A percentile compares a stretch with the other conserved stretches of the same genome.
phyloP scores from a whole-genome alignment of 2,888 invertebrate species.

The Apocheima hispidaria region DNA sequence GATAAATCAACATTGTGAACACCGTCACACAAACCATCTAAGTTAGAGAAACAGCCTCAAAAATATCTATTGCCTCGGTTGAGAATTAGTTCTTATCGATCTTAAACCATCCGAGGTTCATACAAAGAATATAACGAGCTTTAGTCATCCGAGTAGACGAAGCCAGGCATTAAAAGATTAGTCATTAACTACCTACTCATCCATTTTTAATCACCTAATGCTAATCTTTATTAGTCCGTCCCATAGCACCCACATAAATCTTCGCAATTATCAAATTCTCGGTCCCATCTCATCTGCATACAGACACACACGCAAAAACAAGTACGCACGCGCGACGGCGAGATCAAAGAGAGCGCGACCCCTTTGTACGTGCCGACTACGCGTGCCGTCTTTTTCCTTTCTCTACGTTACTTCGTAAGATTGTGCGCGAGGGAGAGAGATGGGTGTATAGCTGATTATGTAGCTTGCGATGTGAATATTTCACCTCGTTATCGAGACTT shows the following conservation, averaged over 20 bases:
- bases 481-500: constrained; percentile 86
- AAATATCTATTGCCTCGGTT: background rate
- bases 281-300: constrained; percentile 81
- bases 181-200: constrained; percentile 33
- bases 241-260: constrained; percentile 74
- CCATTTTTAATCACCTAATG: constrained; percentile 50
- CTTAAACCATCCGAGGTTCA: background rate
- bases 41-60: background rate
- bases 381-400: constrained; percentile 81
- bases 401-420: constrained; percentile 63
- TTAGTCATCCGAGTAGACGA: background rate
- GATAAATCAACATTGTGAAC: too few relatives aligned
- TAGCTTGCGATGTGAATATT: constrained; percentile 85
- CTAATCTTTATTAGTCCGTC: constrained; percentile 41
- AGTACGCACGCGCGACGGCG: constrained; percentile 81
- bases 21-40: background rate
- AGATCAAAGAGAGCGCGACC: constrained; percentile 84
- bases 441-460: constrained; percentile 72
- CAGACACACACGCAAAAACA: constrained; percentile 67
- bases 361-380: constrained; percentile 83
- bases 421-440: constrained; percentile 68
- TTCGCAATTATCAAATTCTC: constrained; percentile 86
- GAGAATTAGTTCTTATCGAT: constrained; percentile 1
- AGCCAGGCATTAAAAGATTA: constrained; percentile 18
- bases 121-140: background rate